Evolutionary conservation across 2,113 vertebrate genomes (phyloP).

Genomic region (Sturnus vulgaris): DNA sequence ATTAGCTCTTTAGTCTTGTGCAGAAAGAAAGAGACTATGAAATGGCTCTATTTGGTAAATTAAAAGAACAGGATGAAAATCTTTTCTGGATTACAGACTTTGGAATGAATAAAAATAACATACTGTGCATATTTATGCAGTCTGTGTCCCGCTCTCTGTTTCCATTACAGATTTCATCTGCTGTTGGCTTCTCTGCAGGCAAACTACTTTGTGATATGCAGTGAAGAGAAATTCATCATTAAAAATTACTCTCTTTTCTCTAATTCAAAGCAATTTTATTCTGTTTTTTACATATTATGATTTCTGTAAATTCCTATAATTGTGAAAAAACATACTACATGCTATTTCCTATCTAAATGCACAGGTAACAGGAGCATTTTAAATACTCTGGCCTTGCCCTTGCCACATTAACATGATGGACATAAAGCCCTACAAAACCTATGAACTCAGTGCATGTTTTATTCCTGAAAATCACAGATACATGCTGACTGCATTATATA

Average conservation of each 20-base stretch:
- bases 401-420: not conserved
- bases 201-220: not conserved
- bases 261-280: not conserved
- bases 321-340: not conserved
- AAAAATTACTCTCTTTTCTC: not conserved
- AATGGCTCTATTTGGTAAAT: not conserved
- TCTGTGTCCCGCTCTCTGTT: not conserved
- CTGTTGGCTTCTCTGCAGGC: not conserved
- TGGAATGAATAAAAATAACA: conserved; percentile 6
- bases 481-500: not conserved
- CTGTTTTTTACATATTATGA: not conserved
- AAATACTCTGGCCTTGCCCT: not conserved
- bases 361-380: not conserved
- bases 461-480: not conserved
- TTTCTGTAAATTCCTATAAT: not conserved
- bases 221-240: not conserved
- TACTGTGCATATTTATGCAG: not conserved
- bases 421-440: not conserved
- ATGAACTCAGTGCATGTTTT: not conserved
- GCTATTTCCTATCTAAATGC: not conserved
- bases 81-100: not conserved
- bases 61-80: not conserved
- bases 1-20: not conserved
- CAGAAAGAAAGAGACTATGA: not conserved
- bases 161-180: not conserved